Percentiles rank a stretch among this genome's conserved stretches.
phyloP scores from a whole-genome alignment of 2,797 vertebrate species.

The Phrynocephalus forsythii region DNA sequence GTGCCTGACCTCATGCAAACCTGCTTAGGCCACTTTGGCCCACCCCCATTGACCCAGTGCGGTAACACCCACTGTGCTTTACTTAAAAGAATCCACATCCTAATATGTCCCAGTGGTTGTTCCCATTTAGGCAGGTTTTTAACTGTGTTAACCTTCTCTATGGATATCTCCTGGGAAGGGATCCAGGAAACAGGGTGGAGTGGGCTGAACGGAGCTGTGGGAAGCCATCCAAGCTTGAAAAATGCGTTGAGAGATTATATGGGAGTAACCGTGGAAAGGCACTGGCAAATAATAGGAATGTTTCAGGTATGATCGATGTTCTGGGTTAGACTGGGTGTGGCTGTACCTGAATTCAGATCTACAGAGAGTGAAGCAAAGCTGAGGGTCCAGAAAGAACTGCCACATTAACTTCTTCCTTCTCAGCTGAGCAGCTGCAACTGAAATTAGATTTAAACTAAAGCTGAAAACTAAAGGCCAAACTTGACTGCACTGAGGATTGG shows the following conservation, averaged over 20 bases:
- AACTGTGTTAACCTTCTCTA: neutral
- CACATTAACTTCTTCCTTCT: neutral
- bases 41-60: too few species aligned
- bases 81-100: neutral
- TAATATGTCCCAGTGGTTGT: neutral
- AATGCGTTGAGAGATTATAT: neutral
- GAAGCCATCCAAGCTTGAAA: neutral
- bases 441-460: neutral
- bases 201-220: neutral
- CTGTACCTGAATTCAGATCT: neutral
- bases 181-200: slow-evolving; percentile 13
- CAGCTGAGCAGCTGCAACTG: neutral
- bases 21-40: too few species aligned
- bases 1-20: too few species aligned
- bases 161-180: neutral
- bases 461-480: neutral
- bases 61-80: too few species aligned
- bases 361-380: neutral
- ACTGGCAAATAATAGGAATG: neutral
- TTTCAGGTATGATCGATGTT: neutral
- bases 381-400: neutral
- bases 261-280: neutral
- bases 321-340: neutral
- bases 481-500: neutral
- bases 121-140: neutral